Percentiles rank a stretch among this genome's conserved stretches.
These are phyloP conservation scores for Puffinus mauretanicus DNA, from an alignment of 2,113 vertebrate genomes.

Conservation along the genomic window DNA sequence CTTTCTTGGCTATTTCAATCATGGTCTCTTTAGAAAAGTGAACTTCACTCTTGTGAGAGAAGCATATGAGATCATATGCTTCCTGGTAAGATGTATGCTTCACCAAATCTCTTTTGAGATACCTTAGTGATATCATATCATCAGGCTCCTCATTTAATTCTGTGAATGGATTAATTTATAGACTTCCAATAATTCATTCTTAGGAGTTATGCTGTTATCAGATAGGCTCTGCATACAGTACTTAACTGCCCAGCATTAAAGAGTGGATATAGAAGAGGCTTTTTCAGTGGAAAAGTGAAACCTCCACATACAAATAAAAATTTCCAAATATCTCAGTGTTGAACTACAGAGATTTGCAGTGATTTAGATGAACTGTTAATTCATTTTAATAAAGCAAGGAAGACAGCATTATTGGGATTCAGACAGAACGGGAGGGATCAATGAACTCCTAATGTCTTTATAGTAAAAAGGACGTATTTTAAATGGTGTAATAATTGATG, in stretches of 20 bases:
- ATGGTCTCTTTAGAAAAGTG: neutral
- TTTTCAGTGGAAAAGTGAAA: neutral
- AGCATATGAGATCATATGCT: neutral
- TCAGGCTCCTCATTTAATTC: neutral
- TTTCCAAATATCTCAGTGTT: neutral
- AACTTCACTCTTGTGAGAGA: neutral
- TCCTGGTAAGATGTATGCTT: neutral
- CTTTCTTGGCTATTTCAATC: neutral
- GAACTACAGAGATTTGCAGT: neutral
- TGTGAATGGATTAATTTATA: neutral
- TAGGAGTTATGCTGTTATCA: neutral
- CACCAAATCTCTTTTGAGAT: neutral
- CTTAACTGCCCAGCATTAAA: neutral
- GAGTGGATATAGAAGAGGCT: neutral
- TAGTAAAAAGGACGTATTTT: neutral
- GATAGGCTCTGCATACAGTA: neutral
- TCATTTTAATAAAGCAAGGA: neutral
- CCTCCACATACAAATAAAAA: neutral
- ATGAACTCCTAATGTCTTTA: neutral
- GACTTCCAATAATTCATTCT: neutral
- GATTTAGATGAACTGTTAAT: neutral
- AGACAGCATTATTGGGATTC: neutral
- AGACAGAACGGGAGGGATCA: neutral
- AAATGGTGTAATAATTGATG: neutral
- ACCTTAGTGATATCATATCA: neutral